These are phyloP conservation scores for Lasioglossum albipes DNA, from an alignment of 1,140 invertebrate genomes.

Conservation along the genomic window DNA sequence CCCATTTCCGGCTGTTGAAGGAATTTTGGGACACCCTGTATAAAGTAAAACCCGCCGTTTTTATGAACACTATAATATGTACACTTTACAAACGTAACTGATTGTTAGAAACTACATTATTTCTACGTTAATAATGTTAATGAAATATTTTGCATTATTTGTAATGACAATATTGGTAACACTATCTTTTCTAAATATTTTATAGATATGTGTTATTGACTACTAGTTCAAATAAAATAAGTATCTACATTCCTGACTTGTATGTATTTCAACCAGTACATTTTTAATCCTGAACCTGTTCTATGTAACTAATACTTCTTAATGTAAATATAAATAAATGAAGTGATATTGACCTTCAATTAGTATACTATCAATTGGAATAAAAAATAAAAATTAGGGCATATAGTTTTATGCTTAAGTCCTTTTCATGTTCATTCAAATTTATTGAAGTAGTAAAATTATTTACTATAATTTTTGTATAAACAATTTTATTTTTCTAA, in stretches of 20 bases:
- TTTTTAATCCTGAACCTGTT: not conserved
- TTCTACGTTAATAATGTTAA: not conserved
- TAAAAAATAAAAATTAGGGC: constrained; percentile 15
- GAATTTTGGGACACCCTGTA: too few relatives aligned
- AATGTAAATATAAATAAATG: too few relatives aligned
- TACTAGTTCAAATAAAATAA: not conserved
- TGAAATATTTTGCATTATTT: not conserved
- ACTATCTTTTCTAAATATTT: not conserved
- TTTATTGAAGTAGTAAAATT: constrained; percentile 19
- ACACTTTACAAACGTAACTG: too few relatives aligned
- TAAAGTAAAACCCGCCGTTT: too few relatives aligned
- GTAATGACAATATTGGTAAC: constrained; percentile 1
- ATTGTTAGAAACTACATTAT: not conserved
- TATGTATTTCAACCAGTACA: not conserved
- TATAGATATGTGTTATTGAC: not conserved
- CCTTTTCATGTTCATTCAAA: not conserved
- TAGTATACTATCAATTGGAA: too few relatives aligned
- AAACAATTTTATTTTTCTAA: constrained; percentile 33
- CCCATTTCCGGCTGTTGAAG: too few relatives aligned
- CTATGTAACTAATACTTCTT: too few relatives aligned
- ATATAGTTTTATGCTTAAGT: constrained; percentile 3
- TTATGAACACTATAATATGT: too few relatives aligned
- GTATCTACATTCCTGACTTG: not conserved
- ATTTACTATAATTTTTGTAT: constrained; percentile 15
- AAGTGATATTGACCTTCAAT: too few relatives aligned